A percentile compares a stretch with the other conserved stretches of the same genome.
These are phyloP conservation scores for Pagetopsis macropterus DNA, from an alignment of 2,797 vertebrate genomes.

Conservation along the genomic window DNA sequence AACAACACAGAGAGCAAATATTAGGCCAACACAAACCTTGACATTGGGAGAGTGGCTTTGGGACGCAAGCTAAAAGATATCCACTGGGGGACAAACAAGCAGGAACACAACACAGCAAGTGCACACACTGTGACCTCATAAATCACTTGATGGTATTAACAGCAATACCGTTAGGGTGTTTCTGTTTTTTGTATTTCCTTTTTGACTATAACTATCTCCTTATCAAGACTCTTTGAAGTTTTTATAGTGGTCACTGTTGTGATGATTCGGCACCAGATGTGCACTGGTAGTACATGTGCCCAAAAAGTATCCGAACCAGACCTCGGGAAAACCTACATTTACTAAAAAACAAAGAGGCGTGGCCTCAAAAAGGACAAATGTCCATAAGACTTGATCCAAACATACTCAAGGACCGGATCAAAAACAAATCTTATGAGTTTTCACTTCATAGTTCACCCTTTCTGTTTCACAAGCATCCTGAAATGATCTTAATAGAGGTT, in stretches of 20 bases:
- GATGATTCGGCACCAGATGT: not conserved
- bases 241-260: not conserved
- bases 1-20: constrained; percentile 55
- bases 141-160: not conserved
- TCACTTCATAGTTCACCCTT: constrained; percentile 4
- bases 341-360: not conserved
- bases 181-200: not conserved
- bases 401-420: constrained; percentile 7
- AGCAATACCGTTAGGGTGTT: not conserved
- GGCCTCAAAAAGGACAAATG: not conserved
- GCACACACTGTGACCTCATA: not conserved
- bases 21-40: constrained; percentile 55
- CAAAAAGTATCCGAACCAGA: not conserved
- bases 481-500: not conserved
- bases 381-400: not conserved
- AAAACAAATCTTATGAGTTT: not conserved
- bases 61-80: constrained; percentile 3
- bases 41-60: constrained; percentile 38
- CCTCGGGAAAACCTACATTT: not conserved
- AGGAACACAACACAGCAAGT: not conserved
- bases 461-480: not conserved
- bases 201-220: not conserved
- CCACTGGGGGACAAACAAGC: not conserved
- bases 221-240: too few relatives aligned
- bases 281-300: not conserved